Evolutionary conservation across 2,888 invertebrate species (phyloP).

Genomic region (Macrophya annulata): DNA sequence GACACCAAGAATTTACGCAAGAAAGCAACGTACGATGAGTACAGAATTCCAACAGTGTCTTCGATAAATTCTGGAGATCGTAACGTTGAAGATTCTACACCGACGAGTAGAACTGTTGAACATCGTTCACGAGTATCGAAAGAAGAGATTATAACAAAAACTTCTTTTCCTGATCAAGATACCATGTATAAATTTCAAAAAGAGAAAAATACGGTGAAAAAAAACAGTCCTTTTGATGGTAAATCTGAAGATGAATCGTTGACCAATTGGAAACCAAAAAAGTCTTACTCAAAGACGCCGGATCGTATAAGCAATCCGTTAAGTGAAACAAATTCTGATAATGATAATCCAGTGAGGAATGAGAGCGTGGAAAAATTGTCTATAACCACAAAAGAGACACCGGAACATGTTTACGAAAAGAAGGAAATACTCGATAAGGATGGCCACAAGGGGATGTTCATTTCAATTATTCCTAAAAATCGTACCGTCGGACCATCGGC

Average conservation of each 20-base stretch:
- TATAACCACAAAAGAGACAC: constrained; percentile 67
- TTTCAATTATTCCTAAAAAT: constrained; percentile 67
- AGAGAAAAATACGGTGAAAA: constrained; percentile 20
- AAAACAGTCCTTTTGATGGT: background rate
- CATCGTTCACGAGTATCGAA: constrained; percentile 70
- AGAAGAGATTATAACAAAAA: constrained; percentile 69
- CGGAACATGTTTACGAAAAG: constrained; percentile 67
- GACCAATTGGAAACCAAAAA: constrained; percentile 42
- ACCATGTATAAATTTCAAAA: background rate
- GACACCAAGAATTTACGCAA: constrained; percentile 12
- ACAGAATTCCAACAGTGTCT: constrained; percentile 6
- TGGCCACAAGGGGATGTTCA: constrained; percentile 66
- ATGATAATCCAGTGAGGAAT: constrained; percentile 55
- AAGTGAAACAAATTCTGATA: background rate
- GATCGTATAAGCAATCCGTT: background rate
- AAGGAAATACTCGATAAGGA: constrained; percentile 66
- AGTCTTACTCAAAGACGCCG: constrained; percentile 42
- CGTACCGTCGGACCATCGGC: constrained; percentile 57
- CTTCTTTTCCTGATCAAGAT: constrained; percentile 64
- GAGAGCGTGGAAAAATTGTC: constrained; percentile 66
- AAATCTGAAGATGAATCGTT: background rate
- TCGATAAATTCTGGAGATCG: constrained; percentile 52
- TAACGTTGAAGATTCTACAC: constrained; percentile 59
- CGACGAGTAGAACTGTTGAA: constrained; percentile 66
- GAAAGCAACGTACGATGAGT: constrained; percentile 11